Evolutionary conservation across 2,113 vertebrate species (phyloP), one percentile per base, ranked within the genome.

Genomic region (Sciurus niger): DNA sequence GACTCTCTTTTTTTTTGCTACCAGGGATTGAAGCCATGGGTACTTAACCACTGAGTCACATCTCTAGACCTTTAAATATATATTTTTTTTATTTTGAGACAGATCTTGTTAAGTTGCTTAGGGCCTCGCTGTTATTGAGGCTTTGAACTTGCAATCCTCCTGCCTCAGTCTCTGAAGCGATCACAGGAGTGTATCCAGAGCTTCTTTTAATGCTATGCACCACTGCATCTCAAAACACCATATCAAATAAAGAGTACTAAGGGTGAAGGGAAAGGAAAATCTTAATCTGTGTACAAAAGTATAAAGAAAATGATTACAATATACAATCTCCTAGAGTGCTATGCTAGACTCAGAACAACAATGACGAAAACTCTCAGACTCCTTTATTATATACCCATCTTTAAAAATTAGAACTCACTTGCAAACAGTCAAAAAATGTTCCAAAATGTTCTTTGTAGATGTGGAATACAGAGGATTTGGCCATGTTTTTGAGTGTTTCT

Each of bases 381-480:
- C 30, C 73, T 34, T 40, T 24, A 65, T 32, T 25, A 91, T 1
- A 79, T 0, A 84, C 48, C 67, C 67, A 89, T 78, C 74, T 20
- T 92, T 28, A 40, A 93, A 73, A 86, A 84, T 43, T 24, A 65
- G 28, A 95, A 22, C 94, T 93, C 94, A 99, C 99, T 98, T 99
- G 98, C 88, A 99, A 97, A 83, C 99, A 99, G 95, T 99, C 99
- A 98, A 99, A 99, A 93, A 99, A 98, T 87, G 99, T 93, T 79
- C 98, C 98, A 96, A 99, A 98, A 98, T 99, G 98, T 30, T 99
- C 99, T 86, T 97, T 99, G 90, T 99, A 95, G 40, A 99, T 96
- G 63, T 99, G 98, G 55, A 94, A 20, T 16, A 96, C 99, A 82
- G 99, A 98, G 20, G 99, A 98, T 95, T 97, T 98, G 14, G 98